Percentiles rank a stretch among this genome's conserved stretches.
These are phyloP conservation scores for Hozukius guyotensis DNA, from an alignment of 2,797 vertebrate genomes.

Conservation along the genomic window DNA sequence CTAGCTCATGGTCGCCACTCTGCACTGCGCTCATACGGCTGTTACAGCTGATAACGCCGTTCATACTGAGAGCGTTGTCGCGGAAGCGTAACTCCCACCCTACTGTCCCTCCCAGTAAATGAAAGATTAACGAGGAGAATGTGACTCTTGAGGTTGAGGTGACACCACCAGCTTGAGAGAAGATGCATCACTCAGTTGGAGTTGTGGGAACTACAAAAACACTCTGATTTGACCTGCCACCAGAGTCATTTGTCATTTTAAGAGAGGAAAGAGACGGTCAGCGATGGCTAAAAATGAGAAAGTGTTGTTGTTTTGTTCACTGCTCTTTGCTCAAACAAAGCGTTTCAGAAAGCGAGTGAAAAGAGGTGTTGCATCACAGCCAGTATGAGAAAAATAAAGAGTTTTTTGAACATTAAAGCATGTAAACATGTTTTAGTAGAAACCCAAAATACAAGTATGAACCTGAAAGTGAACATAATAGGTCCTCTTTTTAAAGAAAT, in stretches of 20 bases:
- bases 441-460: too few relatives aligned
- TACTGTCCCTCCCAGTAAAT: too few relatives aligned
- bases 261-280: background rate
- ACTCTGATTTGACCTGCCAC: background rate
- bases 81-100: too few relatives aligned
- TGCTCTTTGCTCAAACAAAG: background rate
- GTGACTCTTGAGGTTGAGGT: background rate
- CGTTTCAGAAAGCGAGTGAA: too few relatives aligned
- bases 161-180: background rate
- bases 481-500: background rate
- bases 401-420: too few relatives aligned
- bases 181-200: background rate
- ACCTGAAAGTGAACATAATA: too few relatives aligned
- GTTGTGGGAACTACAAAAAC: background rate
- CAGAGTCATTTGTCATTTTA: background rate
- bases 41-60: too few relatives aligned
- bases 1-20: too few relatives aligned
- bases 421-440: too few relatives aligned
- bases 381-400: too few relatives aligned
- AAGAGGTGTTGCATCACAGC: too few relatives aligned
- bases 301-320: background rate
- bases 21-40: too few relatives aligned
- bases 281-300: background rate
- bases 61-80: fast-evolving
- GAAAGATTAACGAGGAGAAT: background rate